Conservation (phyloP, 2,888 invertebrate species). For the Pollenia amentaria region DNA sequence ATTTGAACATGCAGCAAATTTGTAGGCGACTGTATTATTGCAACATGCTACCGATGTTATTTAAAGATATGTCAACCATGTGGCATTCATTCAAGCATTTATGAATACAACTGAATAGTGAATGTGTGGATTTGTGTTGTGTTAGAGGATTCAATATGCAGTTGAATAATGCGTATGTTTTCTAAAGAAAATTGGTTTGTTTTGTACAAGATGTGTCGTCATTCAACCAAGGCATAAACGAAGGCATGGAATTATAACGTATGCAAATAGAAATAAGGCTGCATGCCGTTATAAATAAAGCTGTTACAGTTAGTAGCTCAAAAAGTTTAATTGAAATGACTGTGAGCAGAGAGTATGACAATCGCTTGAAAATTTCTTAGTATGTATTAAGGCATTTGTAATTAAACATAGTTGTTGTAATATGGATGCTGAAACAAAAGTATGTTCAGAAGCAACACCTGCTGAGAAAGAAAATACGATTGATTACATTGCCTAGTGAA, state of each 20-base stretch:
- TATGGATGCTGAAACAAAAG: neutral
- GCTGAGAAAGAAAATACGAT: neutral
- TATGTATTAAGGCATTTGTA: neutral
- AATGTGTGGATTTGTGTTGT: neutral
- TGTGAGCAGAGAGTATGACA: neutral
- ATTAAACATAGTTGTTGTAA: neutral
- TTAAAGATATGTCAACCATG: slow-evolving; percentile 4
- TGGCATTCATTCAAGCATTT: slow-evolving; percentile 3
- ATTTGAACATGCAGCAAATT: too few relatives aligned
- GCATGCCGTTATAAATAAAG: neutral
- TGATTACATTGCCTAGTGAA: too few relatives aligned
- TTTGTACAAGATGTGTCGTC: neutral
- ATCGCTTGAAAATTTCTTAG: neutral
- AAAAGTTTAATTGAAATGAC: neutral
- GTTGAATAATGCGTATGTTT: slow-evolving; percentile 12
- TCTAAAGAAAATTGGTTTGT: slow-evolving; percentile 13
- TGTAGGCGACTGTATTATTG: neutral
- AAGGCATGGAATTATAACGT: neutral
- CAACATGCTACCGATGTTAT: neutral
- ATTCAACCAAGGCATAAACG: neutral
- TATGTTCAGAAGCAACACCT: neutral
- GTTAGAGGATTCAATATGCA: neutral
- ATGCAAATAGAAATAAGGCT: neutral
- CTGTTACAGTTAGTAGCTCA: neutral
- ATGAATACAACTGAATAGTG: neutral